Base-by-base conservation (phyloP, 2,797 vertebrate species). In the Poeciliopsis presidionis region DNA sequence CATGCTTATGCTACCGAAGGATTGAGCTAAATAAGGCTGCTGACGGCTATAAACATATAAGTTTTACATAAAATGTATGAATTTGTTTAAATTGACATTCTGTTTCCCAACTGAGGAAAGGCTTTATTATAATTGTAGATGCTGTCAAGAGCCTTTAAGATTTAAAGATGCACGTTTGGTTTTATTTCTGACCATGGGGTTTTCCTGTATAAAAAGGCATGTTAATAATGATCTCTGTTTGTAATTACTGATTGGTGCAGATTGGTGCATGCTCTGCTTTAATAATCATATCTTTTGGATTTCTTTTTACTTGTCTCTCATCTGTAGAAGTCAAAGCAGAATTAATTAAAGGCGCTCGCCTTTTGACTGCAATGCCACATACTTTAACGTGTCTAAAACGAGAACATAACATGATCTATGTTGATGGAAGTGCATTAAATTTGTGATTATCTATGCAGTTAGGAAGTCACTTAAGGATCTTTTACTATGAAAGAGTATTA, bases 191-290 rank as follows among this genome's bases (percentile, higher is more conserved):
- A 80, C 77, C 49, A 45, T 5, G 33, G 47, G 41, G 33, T 28
- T 39, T 71, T 46, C 41, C 25, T 70, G 41, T 45, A 28, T 12
- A n/a, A 55, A 12, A 28, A 53, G 77, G 89, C 91, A 87, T 90
- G 90, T n/a, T 13, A 9, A 73, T 61, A 46, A 47, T 79, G 81
- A 87, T 86, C 51, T 25, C 1, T 4, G 57, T 16, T 4, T 5
- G 28, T 55, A 0, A 36, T 33, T 43, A 18, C 57, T 75, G 80
- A 46, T 59, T 73, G 73, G 20, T 72, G 20, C n/a, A 45, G 36
- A 71, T 75, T 67, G 55, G 9, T 84, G 91, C 90, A 93, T 89
- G 91, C 77, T 77, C 75, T 81, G 84, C 78, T 84, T 75, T 78
- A 28, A 79, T 75, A 8, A 77, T 69, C 76, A 59, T 14, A 13